These are phyloP conservation scores for Dallia pectoralis DNA, from an alignment of 2,797 vertebrate genomes.

Conservation along the genomic window DNA sequence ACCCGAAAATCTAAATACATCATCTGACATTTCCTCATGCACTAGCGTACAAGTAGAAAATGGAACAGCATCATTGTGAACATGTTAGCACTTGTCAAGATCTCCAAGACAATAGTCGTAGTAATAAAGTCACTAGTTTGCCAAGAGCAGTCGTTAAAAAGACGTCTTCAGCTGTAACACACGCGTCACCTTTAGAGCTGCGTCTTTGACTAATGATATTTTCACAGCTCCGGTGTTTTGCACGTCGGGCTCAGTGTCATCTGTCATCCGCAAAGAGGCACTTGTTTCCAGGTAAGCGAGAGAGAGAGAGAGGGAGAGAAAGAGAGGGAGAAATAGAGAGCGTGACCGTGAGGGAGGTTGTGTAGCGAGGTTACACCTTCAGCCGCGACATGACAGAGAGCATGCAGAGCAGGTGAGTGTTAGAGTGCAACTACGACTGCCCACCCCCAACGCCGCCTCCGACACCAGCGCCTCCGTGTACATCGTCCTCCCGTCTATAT, in stretches of 20 bases:
- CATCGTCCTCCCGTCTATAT: background rate
- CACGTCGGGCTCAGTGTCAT: constrained; percentile 30
- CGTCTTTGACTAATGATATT: constrained; percentile 29
- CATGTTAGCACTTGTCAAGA: constrained; percentile 14
- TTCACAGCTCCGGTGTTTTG: constrained; percentile 34
- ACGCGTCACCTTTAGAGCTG: constrained; percentile 30
- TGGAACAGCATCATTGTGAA: background rate
- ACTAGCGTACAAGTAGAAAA: background rate
- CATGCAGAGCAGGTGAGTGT: constrained; percentile 15
- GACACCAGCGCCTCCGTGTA: too few relatives aligned
- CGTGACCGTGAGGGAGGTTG: background rate
- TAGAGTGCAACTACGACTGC: background rate
- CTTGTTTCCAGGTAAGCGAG: constrained; percentile 31
- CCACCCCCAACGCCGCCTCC: background rate
- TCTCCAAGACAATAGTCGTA: constrained; percentile 35
- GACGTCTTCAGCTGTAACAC: constrained; percentile 20
- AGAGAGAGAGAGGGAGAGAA: background rate
- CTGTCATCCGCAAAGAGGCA: constrained; percentile 35
- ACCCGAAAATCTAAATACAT: constrained; percentile 23
- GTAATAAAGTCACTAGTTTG: constrained; percentile 31
- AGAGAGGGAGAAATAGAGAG: background rate
- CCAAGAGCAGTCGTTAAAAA: constrained; percentile 41
- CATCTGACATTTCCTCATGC: background rate
- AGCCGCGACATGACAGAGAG: constrained; percentile 11
- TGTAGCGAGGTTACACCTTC: constrained; percentile 26